These are phyloP conservation scores for Thelaira solivaga DNA, from an alignment of 2,888 invertebrate genomes.

Conservation along the genomic window DNA sequence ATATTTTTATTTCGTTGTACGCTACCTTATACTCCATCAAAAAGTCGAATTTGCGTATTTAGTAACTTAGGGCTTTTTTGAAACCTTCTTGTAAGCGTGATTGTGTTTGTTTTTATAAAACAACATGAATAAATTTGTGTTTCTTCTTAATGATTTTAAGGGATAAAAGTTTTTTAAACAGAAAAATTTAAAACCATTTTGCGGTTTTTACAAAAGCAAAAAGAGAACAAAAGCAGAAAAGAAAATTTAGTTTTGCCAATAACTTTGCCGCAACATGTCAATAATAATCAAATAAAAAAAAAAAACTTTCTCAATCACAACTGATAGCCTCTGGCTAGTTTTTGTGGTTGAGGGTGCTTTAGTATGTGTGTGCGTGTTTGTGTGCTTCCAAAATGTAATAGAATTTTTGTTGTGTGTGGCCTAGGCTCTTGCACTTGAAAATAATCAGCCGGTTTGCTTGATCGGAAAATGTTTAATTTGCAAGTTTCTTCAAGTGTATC, in stretches of 20 bases:
- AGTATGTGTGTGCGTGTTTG: not conserved
- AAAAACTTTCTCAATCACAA: slow-evolving; percentile 27
- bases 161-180: not conserved
- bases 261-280: slow-evolving; percentile 41
- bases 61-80: too few relatives aligned
- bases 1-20: too few relatives aligned
- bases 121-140: not conserved
- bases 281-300: slow-evolving; percentile 18
- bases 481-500: slow-evolving; percentile 47
- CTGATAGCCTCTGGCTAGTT: slow-evolving; percentile 34
- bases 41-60: too few relatives aligned
- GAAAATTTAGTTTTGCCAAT: not conserved
- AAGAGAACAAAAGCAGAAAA: not conserved
- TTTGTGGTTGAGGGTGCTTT: not conserved
- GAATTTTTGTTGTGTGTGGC: not conserved
- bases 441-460: slow-evolving; percentile 34
- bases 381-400: not conserved
- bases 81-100: too few relatives aligned
- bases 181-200: not conserved
- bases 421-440: slow-evolving; percentile 27
- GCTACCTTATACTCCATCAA: too few relatives aligned
- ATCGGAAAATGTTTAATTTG: slow-evolving; percentile 47
- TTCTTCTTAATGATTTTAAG: not conserved
- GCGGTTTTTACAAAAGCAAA: not conserved
- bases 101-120: too few relatives aligned